Evolutionary conservation across 1,140 invertebrate species (phyloP).

Genomic region (Cecropterus lyciades): DNA sequence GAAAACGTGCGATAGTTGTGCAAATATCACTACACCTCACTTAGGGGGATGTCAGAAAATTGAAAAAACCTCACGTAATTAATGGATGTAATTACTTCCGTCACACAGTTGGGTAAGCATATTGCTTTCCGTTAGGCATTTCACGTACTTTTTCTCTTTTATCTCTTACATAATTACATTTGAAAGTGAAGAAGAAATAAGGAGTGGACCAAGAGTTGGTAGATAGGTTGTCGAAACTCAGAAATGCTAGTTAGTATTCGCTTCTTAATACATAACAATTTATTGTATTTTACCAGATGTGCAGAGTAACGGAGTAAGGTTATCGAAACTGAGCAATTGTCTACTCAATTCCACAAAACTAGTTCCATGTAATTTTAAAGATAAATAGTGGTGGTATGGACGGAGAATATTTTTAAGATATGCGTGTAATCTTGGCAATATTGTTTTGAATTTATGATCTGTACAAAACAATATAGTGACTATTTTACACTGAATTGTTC

Average conservation of each 20-base stretch:
- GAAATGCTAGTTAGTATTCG: conserved; percentile 42
- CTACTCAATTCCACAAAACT: conserved; percentile 49
- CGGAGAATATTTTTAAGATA: conserved; percentile 61
- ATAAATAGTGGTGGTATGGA: conserved; percentile 47
- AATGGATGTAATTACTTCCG: no score
- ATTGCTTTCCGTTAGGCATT: no score
- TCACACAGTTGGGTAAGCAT: no score
- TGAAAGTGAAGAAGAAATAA: conserved; percentile 1
- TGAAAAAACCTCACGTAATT: no score
- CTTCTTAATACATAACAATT: conserved; percentile 10
- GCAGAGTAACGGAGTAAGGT: background rate
- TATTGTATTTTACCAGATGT: background rate
- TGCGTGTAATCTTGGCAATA: conserved; percentile 59
- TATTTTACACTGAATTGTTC: conserved; percentile 67
- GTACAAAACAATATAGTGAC: conserved; percentile 76
- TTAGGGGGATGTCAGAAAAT: no score
- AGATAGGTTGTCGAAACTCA: conserved; percentile 34
- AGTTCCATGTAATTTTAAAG: conserved; percentile 44
- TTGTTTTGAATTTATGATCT: conserved; percentile 73
- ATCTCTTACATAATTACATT: background rate
- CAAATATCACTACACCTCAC: no score
- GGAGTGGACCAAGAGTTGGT: background rate
- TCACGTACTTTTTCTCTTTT: no score
- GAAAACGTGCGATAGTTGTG: no score
- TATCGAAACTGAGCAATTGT: conserved; percentile 26